Evolutionary conservation across 2,888 invertebrate genomes (phyloP), one percentile per base, ranked within the genome.

Genomic region (Drosophila barbarae): DNA sequence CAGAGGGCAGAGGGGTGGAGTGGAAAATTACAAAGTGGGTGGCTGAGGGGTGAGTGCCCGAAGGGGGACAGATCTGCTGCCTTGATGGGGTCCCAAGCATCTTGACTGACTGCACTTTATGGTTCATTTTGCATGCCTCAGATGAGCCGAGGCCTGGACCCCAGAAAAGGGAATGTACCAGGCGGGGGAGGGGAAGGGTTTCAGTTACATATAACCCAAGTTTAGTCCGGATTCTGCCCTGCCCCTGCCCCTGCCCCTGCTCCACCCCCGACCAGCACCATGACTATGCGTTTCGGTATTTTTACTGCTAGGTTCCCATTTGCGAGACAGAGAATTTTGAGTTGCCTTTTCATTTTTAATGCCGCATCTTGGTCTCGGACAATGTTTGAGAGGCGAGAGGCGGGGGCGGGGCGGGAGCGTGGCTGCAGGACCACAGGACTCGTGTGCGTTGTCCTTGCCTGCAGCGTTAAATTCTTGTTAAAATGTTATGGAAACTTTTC

Each of bases 391-490:
- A 46, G n/a, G 9, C 18, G 12, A 1, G 3, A 39, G 13, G 39
- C 6, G 8, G 2, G 41, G 13, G 39, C 6, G 8, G 2, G 41
- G 39, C 6, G 8, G 2, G 41, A 30, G 21, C 26, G 18, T 30
- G 28, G 28, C 28, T 30, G 54, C 50, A 34, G 23, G 28, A 49
- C 49, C 30, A 41, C 35, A 47, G 58, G 49, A 61, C 61, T 59
- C 50, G 59, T 61, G 60, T 61, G 61, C 64, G 36, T 46, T 56
- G 69, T 64, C 64, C 70, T 69, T 59, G 70, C 69, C 69, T 70
- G 51, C 56, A 64, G 70, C 70, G 46, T 70, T 55, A 70, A 70
- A 64, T 70, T 70, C 58, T 70, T 70, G 69, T 64, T 69, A 54
- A 69, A 70, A 69, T 56, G 69, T 64, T 69, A 59, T 64, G 58